A percentile compares a stretch with the other conserved stretches of the same genome.
These are phyloP conservation scores for Poeciliopsis occidentalis DNA, from an alignment of 2,113 vertebrate species.

Conservation along the genomic window DNA sequence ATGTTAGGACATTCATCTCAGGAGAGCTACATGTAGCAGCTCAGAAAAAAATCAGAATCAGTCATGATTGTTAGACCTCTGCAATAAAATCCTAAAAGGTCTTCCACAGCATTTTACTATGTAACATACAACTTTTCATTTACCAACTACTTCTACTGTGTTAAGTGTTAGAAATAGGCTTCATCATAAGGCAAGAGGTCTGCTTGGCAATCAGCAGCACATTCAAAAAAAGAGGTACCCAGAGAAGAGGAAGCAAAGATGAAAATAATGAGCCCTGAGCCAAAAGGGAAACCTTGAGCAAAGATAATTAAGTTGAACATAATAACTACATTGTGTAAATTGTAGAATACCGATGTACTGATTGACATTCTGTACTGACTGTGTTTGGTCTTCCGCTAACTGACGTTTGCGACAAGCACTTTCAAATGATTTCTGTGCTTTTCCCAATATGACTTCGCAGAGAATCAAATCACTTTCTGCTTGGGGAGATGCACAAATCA, in stretches of 20 bases:
- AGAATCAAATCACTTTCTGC: constrained; percentile 21
- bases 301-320: constrained; percentile 44
- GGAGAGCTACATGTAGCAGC: constrained; percentile 33
- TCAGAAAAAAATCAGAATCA: constrained; percentile 25
- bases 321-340: constrained; percentile 28
- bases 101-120: constrained; percentile 15
- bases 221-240: constrained; percentile 36
- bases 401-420: constrained; percentile 19
- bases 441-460: constrained; percentile 37
- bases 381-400: constrained; percentile 11
- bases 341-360: constrained; percentile 25
- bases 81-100: constrained; percentile 6
- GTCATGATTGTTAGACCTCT: constrained; percentile 14
- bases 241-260: not conserved
- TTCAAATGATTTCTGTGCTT: constrained; percentile 39
- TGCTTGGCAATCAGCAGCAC: constrained; percentile 38
- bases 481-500: constrained; percentile 32
- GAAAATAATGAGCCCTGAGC: constrained; percentile 24
- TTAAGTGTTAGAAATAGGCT: constrained; percentile 56
- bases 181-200: constrained; percentile 15
- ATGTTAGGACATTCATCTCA: constrained; percentile 38
- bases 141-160: constrained; percentile 27
- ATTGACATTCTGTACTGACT: constrained; percentile 39
- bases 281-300: constrained; percentile 12
- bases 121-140: constrained; percentile 13